Percentiles rank a stretch among this genome's conserved stretches.
Evolutionary conservation across 2,797 vertebrate species (phyloP).

Genomic region (Sebastes hubbsi): DNA sequence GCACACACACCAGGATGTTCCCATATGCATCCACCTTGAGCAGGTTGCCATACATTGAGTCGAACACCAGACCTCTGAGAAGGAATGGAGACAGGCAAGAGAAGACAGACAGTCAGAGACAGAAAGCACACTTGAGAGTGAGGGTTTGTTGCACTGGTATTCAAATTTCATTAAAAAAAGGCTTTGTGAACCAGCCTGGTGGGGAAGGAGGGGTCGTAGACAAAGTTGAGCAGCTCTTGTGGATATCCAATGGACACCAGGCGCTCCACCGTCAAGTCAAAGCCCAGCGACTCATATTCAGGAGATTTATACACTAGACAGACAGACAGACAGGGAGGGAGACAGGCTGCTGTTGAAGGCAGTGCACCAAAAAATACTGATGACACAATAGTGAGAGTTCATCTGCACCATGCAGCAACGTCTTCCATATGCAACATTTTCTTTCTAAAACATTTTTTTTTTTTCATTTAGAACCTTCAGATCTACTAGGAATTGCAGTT

Average conservation of each 20-base stretch:
- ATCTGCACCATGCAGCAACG: background rate
- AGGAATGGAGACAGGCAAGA: background rate
- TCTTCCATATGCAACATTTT: background rate
- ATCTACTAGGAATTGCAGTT: background rate
- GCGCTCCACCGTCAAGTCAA: slow-evolving; percentile 94
- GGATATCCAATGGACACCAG: slow-evolving; percentile 97
- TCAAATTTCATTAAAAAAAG: background rate
- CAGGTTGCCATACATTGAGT: slow-evolving; percentile 92
- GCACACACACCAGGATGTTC: slow-evolving; percentile 96
- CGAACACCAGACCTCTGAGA: slow-evolving; percentile 93
- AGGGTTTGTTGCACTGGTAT: background rate
- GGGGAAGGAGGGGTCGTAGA: slow-evolving; percentile 96
- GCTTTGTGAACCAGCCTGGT: slow-evolving; percentile 89
- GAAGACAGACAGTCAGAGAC: background rate
- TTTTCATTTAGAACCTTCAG: background rate
- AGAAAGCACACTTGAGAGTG: slow-evolving; percentile 27
- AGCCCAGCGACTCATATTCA: slow-evolving; percentile 96
- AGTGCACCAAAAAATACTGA: background rate
- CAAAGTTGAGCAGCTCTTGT: slow-evolving; percentile 95
- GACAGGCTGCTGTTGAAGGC: background rate
- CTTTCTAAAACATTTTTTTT: background rate
- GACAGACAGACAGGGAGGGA: slow-evolving; percentile 56
- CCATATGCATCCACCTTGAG: slow-evolving; percentile 96
- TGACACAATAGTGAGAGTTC: background rate
- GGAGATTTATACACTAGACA: slow-evolving; percentile 97